Conservation (phyloP, 2,888 invertebrate genomes). For the Polyommatus icarus region DNA sequence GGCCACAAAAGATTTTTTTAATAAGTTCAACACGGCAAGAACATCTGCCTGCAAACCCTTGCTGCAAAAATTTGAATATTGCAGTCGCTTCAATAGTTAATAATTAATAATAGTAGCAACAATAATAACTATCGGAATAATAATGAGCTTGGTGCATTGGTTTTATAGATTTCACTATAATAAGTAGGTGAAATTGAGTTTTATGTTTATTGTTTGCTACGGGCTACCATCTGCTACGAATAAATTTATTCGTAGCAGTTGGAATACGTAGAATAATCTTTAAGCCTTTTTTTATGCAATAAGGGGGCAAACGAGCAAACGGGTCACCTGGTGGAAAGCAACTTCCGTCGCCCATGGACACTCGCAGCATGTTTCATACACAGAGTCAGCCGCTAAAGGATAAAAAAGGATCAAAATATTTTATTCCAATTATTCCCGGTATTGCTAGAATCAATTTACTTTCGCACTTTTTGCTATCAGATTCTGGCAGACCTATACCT, state of each 20-base stretch:
- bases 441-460: too few species aligned
- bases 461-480: too few species aligned
- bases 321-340: too few species aligned
- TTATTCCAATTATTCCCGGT: too few species aligned
- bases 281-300: too few species aligned
- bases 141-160: constrained; percentile 13
- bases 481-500: too few species aligned
- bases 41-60: constrained; percentile 68
- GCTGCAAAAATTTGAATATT: constrained; percentile 50
- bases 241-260: background rate
- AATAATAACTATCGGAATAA: constrained; percentile 14
- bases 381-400: too few species aligned
- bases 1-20: constrained; percentile 78
- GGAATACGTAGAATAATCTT: too few species aligned
- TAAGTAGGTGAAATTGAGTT: background rate
- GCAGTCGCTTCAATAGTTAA: constrained; percentile 36
- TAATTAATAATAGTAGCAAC: constrained; percentile 1
- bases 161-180: background rate
- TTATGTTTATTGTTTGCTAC: background rate
- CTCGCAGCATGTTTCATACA: too few species aligned
- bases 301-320: too few species aligned
- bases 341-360: too few species aligned
- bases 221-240: background rate
- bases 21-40: constrained; percentile 70
- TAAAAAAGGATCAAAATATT: too few species aligned